Percentiles rank a stretch among this genome's conserved stretches.
Evolutionary conservation across 2,113 vertebrate genomes (phyloP).

Genomic region (Phoxinus phoxinus): DNA sequence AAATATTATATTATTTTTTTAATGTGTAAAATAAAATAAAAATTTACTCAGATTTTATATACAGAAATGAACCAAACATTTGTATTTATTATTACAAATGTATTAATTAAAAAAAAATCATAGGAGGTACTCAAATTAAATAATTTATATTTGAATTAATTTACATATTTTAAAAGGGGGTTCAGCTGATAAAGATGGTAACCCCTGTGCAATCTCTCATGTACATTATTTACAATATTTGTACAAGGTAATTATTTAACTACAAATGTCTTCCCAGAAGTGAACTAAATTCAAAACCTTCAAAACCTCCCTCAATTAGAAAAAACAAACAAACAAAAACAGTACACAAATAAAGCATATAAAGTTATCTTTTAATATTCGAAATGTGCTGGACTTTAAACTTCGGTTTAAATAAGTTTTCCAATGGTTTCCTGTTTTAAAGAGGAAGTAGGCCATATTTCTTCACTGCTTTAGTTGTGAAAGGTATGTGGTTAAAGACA

Average conservation of each 20-base stretch:
- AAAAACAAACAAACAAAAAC: background rate
- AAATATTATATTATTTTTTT: background rate
- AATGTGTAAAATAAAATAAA: background rate
- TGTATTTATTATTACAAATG: background rate
- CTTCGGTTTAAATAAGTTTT: too few species aligned
- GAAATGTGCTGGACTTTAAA: too few species aligned
- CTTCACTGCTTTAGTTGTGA: too few species aligned
- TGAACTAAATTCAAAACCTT: background rate
- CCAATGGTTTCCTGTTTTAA: too few species aligned
- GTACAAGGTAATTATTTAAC: background rate
- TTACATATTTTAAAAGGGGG: background rate
- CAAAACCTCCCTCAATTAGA: background rate
- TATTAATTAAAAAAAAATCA: background rate
- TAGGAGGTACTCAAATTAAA: background rate
- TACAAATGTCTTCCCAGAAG: background rate
- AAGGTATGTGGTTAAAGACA: too few species aligned
- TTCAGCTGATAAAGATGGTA: background rate
- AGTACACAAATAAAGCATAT: background rate
- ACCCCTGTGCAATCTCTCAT: background rate
- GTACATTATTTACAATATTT: background rate
- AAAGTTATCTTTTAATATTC: background rate
- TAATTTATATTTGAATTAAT: background rate
- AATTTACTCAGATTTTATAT: background rate
- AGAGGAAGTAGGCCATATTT: too few species aligned
- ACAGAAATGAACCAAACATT: too few species aligned